Conservation (phyloP, 2,113 vertebrate species). For the Eudyptes chrysolophus region DNA sequence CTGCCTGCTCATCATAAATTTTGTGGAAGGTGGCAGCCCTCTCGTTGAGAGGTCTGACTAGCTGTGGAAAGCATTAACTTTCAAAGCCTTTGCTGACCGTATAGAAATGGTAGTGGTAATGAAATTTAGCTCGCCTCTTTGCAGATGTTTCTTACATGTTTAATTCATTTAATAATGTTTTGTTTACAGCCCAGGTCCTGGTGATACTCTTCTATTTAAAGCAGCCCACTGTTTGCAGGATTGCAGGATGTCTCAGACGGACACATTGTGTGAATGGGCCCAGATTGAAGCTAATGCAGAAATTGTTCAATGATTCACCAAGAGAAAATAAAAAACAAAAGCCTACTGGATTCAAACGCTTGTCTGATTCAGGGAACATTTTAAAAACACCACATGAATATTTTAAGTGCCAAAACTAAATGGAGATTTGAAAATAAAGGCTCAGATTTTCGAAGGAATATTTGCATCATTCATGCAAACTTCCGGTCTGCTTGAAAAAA, state of each 20-base stretch:
- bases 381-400: slow-evolving; percentile 59
- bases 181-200: slow-evolving; percentile 7
- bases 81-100: not conserved
- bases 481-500: not conserved
- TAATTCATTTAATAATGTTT: slow-evolving; percentile 19
- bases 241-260: slow-evolving; percentile 28
- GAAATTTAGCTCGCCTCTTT: not conserved
- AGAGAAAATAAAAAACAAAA: slow-evolving; percentile 33
- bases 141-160: slow-evolving; percentile 14
- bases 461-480: not conserved
- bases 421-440: not conserved
- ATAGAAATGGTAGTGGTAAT: not conserved
- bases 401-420: slow-evolving; percentile 18
- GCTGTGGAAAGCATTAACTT: not conserved
- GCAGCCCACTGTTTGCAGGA: slow-evolving; percentile 3
- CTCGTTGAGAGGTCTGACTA: not conserved
- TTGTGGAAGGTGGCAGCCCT: not conserved
- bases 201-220: slow-evolving; percentile 27
- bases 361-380: slow-evolving; percentile 48
- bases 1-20: not conserved
- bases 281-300: slow-evolving; percentile 52
- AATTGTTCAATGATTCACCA: slow-evolving; percentile 54
- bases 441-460: not conserved
- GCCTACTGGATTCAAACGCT: slow-evolving; percentile 7
- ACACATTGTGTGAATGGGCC: slow-evolving; percentile 34